Conservation (phyloP, 2,797 vertebrate genomes). For the Chromobotia macracanthus region DNA sequence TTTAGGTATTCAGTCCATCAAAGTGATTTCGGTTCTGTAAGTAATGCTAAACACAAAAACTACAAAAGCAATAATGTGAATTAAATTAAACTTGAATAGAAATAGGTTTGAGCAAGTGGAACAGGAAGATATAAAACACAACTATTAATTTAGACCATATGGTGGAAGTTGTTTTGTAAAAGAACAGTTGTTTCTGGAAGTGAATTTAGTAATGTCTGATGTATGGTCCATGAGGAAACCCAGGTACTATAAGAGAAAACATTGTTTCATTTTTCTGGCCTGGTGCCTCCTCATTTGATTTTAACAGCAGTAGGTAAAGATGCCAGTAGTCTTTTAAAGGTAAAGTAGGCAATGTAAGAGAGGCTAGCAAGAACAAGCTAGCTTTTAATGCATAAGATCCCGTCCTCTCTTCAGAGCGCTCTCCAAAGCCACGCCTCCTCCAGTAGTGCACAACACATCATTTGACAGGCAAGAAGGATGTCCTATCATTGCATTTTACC, state of each 20-base stretch:
- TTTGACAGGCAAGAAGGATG: no score
- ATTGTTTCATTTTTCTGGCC: conserved; percentile 28
- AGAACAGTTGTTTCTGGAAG: conserved; percentile 30
- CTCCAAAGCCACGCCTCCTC: no score
- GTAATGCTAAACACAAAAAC: background rate
- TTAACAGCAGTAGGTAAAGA: conserved; percentile 25
- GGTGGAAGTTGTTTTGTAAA: conserved; percentile 21
- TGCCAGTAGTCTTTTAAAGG: conserved; percentile 25
- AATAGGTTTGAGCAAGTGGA: background rate
- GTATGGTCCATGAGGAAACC: conserved; percentile 26
- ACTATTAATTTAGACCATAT: conserved; percentile 37
- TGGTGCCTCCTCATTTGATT: conserved; percentile 15
- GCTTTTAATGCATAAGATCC: no score
- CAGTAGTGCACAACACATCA: no score
- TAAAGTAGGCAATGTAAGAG: no score
- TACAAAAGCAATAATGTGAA: background rate
- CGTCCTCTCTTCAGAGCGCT: no score
- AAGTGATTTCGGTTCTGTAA: background rate
- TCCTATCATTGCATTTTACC: no score
- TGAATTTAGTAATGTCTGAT: background rate
- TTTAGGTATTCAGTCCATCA: background rate
- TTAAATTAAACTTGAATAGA: no score
- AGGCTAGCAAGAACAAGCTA: no score
- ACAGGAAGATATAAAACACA: conserved; percentile 26
- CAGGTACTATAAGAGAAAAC: conserved; percentile 8